Evolutionary conservation across 2,113 vertebrate genomes (phyloP), one percentile per base, ranked within the genome.

Genomic region (Ancistrus triradiatus): DNA sequence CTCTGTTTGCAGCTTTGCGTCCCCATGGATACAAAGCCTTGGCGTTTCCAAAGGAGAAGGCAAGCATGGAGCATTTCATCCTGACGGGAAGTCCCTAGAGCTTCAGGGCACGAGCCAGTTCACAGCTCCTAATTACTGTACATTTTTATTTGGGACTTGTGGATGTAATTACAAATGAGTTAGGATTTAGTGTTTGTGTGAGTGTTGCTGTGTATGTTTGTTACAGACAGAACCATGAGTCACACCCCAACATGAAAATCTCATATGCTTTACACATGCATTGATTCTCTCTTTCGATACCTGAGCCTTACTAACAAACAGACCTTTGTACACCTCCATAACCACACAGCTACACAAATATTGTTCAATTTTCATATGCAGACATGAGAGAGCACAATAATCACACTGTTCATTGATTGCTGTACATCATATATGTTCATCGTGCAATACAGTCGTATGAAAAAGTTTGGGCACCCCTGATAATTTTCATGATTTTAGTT

Each of bases 21-120:
- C 40, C 57, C 57, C 38, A 68, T 61, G 55, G 64, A 50, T 58
- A 68, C 52, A 37, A 63, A 51, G 52, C 42, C 19, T 22, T 42
- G 55, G 31, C 22, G 22, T 66, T 58, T 15, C 51, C 46, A 43
- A 62, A 31, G 25, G 60, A 24, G 43, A 57, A 7, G 19, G 35
- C 10, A 22, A 22, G 24, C 17, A 31, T 28, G 11, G 44, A 38
- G 67, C 24, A 63, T 56, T 57, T 49, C 24, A 63, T 42, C 25
- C 33, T 40, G 35, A 46, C 59, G 42, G 44, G 33, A 10, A 25
- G 3, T 57, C 33, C 51, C 67, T 22, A 33, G 50, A 22, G 58
- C 27, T 53, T 18, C 2, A 46, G 25, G 2, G 9, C 19, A 18
- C 27, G 2, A 60, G 43, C 31, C 44, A 43, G 33, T 35, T 37